Conservation (phyloP, 2,888 invertebrate genomes). For the Brassicogethes aeneus region DNA sequence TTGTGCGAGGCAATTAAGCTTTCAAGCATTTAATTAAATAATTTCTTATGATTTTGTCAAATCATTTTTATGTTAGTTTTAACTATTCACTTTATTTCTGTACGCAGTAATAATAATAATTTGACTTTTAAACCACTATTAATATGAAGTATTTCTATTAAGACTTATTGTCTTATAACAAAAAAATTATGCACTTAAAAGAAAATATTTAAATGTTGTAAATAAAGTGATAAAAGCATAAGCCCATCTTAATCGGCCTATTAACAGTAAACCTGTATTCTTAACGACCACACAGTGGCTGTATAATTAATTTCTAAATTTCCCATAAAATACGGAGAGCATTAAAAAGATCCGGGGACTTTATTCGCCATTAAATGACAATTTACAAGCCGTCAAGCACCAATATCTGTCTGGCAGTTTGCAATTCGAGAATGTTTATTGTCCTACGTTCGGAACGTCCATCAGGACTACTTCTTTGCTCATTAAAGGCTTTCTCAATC, state of each 20-base stretch:
- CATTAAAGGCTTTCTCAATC: neutral
- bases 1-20: too few species aligned
- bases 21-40: too few species aligned
- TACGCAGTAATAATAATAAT: too few species aligned
- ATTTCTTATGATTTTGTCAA: too few species aligned
- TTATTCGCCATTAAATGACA: slow-evolving; percentile 29
- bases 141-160: too few species aligned
- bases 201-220: too few species aligned
- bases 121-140: too few species aligned
- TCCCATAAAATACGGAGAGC: slow-evolving; percentile 9
- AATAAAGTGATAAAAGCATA: neutral
- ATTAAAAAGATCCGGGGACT: slow-evolving; percentile 11
- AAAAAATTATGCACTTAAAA: too few species aligned
- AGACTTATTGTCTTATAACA: too few species aligned
- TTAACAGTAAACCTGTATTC: neutral
- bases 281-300: slow-evolving; percentile 8
- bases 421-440: slow-evolving; percentile 33
- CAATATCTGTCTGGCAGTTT: slow-evolving; percentile 33
- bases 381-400: slow-evolving; percentile 37
- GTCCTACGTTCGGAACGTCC: slow-evolving; percentile 52
- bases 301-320: slow-evolving; percentile 11
- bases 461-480: slow-evolving; percentile 44
- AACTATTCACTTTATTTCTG: too few species aligned
- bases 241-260: neutral
- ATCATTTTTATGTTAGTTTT: too few species aligned